phyloP scores from a whole-genome alignment of 2,113 vertebrate genomes.

The Stegastes partitus region DNA sequence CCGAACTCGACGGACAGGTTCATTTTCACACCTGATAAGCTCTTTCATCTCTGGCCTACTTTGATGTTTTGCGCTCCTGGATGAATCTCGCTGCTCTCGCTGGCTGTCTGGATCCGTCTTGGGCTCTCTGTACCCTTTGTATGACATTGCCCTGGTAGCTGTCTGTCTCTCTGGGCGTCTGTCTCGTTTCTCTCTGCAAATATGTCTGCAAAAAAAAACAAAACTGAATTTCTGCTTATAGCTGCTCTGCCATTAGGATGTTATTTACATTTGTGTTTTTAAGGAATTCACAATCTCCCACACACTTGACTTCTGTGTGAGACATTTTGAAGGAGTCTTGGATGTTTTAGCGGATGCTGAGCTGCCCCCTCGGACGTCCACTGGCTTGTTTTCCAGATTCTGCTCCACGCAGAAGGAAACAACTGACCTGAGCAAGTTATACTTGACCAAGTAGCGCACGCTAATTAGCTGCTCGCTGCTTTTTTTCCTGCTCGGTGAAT shows the following conservation, averaged over 20 bases:
- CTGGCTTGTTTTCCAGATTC: not conserved
- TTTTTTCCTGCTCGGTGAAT: not conserved
- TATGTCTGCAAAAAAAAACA: too few relatives aligned
- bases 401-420: not conserved
- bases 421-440: constrained; percentile 7
- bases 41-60: constrained; percentile 78
- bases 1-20: constrained; percentile 72
- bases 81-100: constrained; percentile 63
- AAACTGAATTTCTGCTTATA: not conserved
- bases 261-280: not conserved
- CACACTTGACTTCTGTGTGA: too few relatives aligned
- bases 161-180: constrained; percentile 41
- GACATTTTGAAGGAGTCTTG: too few relatives aligned
- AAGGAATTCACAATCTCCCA: too few relatives aligned
- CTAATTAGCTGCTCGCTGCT: constrained; percentile 16
- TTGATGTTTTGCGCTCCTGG: constrained; percentile 74
- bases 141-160: constrained; percentile 66
- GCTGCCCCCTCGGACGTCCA: not conserved
- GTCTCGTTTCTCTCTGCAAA: constrained; percentile 9
- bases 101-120: constrained; percentile 48
- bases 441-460: constrained; percentile 13
- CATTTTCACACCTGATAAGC: constrained; percentile 80
- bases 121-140: constrained; percentile 61
- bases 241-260: not conserved
- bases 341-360: not conserved